Conservation (phyloP, 2,888 invertebrate species). For the Charanyca ferruginea region DNA sequence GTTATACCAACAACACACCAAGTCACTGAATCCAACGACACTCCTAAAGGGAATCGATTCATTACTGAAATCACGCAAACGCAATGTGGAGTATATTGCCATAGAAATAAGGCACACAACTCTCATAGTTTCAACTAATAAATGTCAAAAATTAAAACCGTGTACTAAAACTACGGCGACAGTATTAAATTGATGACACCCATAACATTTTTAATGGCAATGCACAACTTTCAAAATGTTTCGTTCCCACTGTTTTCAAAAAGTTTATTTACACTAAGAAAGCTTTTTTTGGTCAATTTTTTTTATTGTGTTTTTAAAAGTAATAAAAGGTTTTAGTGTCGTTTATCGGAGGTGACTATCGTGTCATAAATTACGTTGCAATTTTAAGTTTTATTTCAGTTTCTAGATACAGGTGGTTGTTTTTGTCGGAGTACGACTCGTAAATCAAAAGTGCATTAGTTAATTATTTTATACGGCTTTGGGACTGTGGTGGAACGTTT, state of each 20-base stretch:
- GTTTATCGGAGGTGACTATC: constrained; percentile 75
- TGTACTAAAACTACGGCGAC: constrained; percentile 83
- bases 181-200: constrained; percentile 82
- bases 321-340: constrained; percentile 77
- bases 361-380: constrained; percentile 69
- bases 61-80: constrained; percentile 10
- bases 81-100: constrained; percentile 4
- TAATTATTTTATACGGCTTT: constrained; percentile 49
- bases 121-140: constrained; percentile 65
- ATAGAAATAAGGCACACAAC: constrained; percentile 29
- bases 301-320: constrained; percentile 83
- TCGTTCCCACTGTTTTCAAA: constrained; percentile 80
- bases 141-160: constrained; percentile 85
- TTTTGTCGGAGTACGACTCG: constrained; percentile 12
- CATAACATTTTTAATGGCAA: constrained; percentile 86
- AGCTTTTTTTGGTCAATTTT: constrained; percentile 79
- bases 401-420: constrained; percentile 50
- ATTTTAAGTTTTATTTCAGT: constrained; percentile 67
- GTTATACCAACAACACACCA: background rate
- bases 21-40: background rate
- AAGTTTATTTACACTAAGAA: constrained; percentile 81
- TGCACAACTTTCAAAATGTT: constrained; percentile 73
- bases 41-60: background rate
- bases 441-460: constrained; percentile 59
- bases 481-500: constrained; percentile 28